Evolutionary conservation across 2,888 invertebrate genomes (phyloP), one percentile per base, ranked within the genome.

Genomic region (Tachina lurida): DNA sequence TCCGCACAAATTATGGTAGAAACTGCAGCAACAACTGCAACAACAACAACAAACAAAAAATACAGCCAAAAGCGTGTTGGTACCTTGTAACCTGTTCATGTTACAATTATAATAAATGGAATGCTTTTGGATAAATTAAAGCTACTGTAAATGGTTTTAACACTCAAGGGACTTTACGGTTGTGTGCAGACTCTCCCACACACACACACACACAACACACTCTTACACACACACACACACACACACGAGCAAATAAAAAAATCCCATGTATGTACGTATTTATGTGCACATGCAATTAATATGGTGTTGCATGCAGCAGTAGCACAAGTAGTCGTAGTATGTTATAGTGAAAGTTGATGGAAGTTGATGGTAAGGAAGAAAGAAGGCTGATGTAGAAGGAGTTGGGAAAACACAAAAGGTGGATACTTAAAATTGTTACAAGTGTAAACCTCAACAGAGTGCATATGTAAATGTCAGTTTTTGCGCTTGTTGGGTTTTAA

Each of bases 391-490:
- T 39, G 43, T 67, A 17, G 31, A 45, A 45, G 12, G 39, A 56
- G 62, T 54, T 56, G 49, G 63, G 54, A 17, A 70, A 65, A 76
- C 52, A 71, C 73, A 74, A 83, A 86, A 83, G 86, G 83, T 86
- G 83, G 73, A 79, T 86, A 86, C 79, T 86, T 86, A 83, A 86
- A 86, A 83, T 73, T 76, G 86, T 80, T 86, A 86, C 86, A 86
- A 83, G 83, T 86, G 86, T 86, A 86, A 86, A 86, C 86, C 86
- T 80, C 83, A 83, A 83, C 86, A 77, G 86, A 83, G 83, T 86
- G 86, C 83, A 86, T 86, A 86, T 86, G 86, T 86, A 86, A 86
- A 86, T 83, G 86, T 83, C 86, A 86, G 86, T 86, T 86, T 85
- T 86, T 83, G 60, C 76, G 83, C 83, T 83, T 49, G 83, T 80